Evolutionary conservation across 2,797 vertebrate genomes (phyloP).

Genomic region (Enteromius afrohamiltoni): DNA sequence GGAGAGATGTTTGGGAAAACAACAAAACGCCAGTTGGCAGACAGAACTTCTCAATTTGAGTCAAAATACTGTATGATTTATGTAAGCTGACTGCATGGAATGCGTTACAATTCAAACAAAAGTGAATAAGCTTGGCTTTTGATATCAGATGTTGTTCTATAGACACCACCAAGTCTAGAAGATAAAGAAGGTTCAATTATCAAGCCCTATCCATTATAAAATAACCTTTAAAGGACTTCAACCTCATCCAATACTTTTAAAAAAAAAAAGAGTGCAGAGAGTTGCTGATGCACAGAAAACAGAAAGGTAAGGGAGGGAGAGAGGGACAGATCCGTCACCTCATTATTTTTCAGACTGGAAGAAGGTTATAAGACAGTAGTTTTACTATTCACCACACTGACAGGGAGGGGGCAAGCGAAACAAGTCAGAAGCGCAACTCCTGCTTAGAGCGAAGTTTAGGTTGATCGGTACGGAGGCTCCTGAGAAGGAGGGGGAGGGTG

Average conservation of each 20-base stretch:
- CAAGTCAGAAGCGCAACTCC: conserved; percentile 27
- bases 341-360: conserved; percentile 61
- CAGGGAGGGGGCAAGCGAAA: not conserved
- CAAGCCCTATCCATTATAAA: conserved; percentile 58
- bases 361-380: conserved; percentile 47
- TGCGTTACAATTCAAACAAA: conserved; percentile 35
- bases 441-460: conserved; percentile 33
- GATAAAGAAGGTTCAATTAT: conserved; percentile 58
- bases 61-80: conserved; percentile 15
- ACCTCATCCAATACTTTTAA: conserved; percentile 54
- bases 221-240: conserved; percentile 61
- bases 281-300: conserved; percentile 64
- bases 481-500: not conserved
- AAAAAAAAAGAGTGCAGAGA: conserved; percentile 56
- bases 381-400: conserved; percentile 55
- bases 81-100: conserved; percentile 12
- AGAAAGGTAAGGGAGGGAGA: conserved; percentile 33
- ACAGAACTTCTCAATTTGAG: conserved; percentile 12
- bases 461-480: conserved; percentile 43
- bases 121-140: conserved; percentile 30
- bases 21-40: conserved; percentile 15
- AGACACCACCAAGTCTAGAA: conserved; percentile 51
- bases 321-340: conserved; percentile 56
- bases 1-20: conserved; percentile 22
- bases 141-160: conserved; percentile 37